These are phyloP conservation scores for Pachyrhynchus sulphureomaculatus DNA, from an alignment of 1,140 invertebrate genomes.

Conservation along the genomic window DNA sequence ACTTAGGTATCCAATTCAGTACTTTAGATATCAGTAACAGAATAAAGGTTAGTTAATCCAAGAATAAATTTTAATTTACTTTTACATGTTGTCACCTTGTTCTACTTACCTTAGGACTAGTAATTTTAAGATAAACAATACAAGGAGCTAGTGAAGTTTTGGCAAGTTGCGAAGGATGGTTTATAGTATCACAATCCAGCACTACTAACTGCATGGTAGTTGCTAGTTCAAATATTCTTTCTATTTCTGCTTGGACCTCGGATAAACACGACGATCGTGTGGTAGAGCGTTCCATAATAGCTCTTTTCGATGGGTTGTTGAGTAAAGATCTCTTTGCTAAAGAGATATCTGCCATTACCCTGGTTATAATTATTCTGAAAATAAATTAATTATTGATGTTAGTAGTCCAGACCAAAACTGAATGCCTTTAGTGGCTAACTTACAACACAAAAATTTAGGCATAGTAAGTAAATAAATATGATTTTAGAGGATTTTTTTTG, in stretches of 20 bases:
- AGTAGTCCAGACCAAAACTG: too few species aligned
- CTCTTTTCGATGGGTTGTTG: slow-evolving; percentile 97
- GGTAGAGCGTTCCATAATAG: slow-evolving; percentile 95
- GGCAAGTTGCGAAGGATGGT: slow-evolving; percentile 98
- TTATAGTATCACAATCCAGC: slow-evolving; percentile 99
- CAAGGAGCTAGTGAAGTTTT: slow-evolving; percentile 99
- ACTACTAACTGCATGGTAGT: slow-evolving; percentile 94
- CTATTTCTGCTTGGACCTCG: slow-evolving; percentile 96
- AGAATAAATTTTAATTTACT: too few species aligned
- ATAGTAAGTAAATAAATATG: too few species aligned
- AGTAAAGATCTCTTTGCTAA: slow-evolving; percentile 96
- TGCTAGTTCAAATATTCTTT: slow-evolving; percentile 98
- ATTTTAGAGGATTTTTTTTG: too few species aligned
- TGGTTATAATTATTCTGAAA: slow-evolving; percentile 96
- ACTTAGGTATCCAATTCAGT: too few species aligned
- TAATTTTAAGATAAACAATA: slow-evolving; percentile 98
- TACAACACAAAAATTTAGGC: too few species aligned
- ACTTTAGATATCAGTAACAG: too few species aligned
- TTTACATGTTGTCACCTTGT: too few species aligned
- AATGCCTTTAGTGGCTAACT: too few species aligned
- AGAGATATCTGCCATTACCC: slow-evolving; percentile 99
- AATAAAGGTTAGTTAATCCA: too few species aligned
- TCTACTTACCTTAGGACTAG: slow-evolving; percentile 91
- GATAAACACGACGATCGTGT: slow-evolving; percentile 74
- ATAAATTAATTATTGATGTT: too few species aligned